Evolutionary conservation across 2,113 vertebrate species (phyloP), one percentile per base, ranked within the genome.

Genomic region (Tupaia tana): DNA sequence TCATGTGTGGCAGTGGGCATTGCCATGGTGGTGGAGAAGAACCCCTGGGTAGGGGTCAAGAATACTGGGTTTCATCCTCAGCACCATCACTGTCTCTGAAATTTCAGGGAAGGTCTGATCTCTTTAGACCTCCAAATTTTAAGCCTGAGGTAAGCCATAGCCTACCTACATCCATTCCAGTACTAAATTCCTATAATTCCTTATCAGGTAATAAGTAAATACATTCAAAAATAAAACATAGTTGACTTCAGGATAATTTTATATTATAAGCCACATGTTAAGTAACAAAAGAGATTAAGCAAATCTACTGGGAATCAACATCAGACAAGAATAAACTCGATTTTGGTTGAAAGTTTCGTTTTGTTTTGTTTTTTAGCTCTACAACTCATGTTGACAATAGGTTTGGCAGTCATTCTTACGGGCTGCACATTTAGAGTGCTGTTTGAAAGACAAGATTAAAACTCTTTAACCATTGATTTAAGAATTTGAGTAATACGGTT

Each of bases 391-490:
- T 89, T 93, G 89, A 7, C 8, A 2, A n/a, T 25, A 34, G 59
- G 14, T 34, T 79, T 79, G 43, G 66, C 27, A 31, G 78, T 27
- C 85, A 52, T 88, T 95, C 85, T 77, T 29, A 59, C 0, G 14
- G 27, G 69, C 16, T 63, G 31, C 70, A 18, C 52, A 59, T 86
- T 2, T 43, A 29, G 82, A 24, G 27, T 43, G 10, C 58, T 6
- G 1, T 79, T 69, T 63, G 63, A 93, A 94, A 87, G 92, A 91
- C 84, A 95, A 96, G 90, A 94, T 87, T 93, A 85, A 94, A 96
- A 88, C 70, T 87, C 85, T 78, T 93, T 88, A 96, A 93, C 89
- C 85, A 97, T 71, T 90, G 88, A 96, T 96, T 93, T 79, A 88
- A 96, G 85, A 95, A 96, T 95, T 90, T 85, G 88, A 93, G 84